Evolutionary conservation across 2,797 vertebrate species (phyloP).

Genomic region (Saxicola maurus): DNA sequence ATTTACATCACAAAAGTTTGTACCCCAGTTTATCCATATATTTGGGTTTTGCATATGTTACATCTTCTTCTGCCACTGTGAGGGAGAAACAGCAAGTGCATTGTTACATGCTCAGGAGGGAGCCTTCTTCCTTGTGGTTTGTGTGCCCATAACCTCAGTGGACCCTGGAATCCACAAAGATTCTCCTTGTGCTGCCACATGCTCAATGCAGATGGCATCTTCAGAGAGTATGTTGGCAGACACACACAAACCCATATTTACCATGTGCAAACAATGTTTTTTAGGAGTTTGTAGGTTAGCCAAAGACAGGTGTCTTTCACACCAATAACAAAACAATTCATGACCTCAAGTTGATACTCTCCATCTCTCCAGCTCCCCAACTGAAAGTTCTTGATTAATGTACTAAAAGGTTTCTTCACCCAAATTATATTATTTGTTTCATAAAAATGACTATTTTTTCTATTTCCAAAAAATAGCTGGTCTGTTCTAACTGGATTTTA

Average conservation of each 20-base stretch:
- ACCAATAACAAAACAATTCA: not conserved
- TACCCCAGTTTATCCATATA: not conserved
- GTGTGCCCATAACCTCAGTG: not conserved
- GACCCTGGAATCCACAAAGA: slow-evolving; percentile 1
- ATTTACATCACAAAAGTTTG: not conserved
- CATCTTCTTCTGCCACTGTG: not conserved
- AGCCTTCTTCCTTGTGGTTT: not conserved
- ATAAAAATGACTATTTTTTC: not conserved
- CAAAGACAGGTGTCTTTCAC: slow-evolving; percentile 23
- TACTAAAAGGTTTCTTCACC: not conserved
- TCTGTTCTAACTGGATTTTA: not conserved
- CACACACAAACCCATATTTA: not conserved
- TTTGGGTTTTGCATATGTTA: not conserved
- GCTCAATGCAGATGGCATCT: slow-evolving; percentile 28
- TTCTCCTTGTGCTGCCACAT: slow-evolving; percentile 14
- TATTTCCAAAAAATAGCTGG: not conserved
- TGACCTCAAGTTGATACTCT: not conserved
- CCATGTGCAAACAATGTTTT: not conserved
- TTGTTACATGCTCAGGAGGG: not conserved
- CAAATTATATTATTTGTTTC: not conserved
- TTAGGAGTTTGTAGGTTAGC: not conserved
- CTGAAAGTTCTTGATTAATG: not conserved
- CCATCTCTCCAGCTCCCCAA: not conserved
- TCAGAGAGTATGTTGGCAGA: not conserved
- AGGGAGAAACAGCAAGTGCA: not conserved